Evolutionary conservation across 2,797 vertebrate genomes (phyloP), one percentile per base, ranked within the genome.

Genomic region (Trachurus trachurus): DNA sequence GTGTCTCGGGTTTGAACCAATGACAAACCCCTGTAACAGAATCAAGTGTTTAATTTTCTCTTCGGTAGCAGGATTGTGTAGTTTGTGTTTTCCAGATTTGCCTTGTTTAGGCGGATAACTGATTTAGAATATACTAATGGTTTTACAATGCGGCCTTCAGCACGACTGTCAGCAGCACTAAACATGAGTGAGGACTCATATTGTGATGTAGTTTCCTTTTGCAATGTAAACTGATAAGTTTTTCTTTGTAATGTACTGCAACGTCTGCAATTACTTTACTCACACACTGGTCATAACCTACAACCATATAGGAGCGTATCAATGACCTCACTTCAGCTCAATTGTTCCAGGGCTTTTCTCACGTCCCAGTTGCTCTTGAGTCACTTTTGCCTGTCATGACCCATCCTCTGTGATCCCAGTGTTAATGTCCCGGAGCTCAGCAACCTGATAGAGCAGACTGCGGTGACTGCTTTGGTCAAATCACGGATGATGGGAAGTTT

Each of bases 381-480:
- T 92, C 89, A 91, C 66, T 78, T 63, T 52, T 77, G 37, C 70
- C 86, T 82, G 88, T 91, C 87, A 70, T 26, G 68, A 52, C 61
- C 66, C 67, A 78, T 87, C 74, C 75, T 63, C 42, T 5, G 63
- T 71, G 78, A 83, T 82, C 49, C 66, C 44, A 15, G 22, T 17
- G 37, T 54, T 69, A 7, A 62, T 66, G 58, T 69, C 65, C 50
- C 68, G 37, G 73, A 74, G 76, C 73, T 50, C 17, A 42, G 78
- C 66, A 83, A 83, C 73, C 59, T 31, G 68, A 78, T 58, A 16
- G 53, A 74, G 65, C 61, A 16, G 16, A 66, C 50, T 66, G 78
- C 40, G 65, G 0, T 49, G 74, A 56, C 63, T 40, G 1, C n/a
- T 65, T 42, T 7, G 9, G 34, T 64, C 19, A 66, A 82, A 83